Percentiles rank a stretch among this genome's conserved stretches.
Evolutionary conservation across 2,888 invertebrate species (phyloP).

Genomic region (Drosophila algonquin): DNA sequence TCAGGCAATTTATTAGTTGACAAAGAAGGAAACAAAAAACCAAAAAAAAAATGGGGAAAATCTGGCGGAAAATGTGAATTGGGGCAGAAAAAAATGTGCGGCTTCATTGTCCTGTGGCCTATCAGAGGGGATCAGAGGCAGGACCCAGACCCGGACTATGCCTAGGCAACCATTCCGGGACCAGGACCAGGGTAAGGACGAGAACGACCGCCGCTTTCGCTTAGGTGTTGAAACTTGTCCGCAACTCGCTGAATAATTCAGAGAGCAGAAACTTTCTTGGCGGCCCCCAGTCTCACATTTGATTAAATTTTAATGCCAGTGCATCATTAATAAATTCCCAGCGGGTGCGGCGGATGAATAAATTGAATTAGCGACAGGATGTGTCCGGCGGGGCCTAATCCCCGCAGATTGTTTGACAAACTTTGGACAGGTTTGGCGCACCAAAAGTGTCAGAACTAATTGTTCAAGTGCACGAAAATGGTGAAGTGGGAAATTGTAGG

Average conservation of each 20-base stretch:
- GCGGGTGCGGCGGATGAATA: constrained; percentile 44
- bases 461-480: constrained; percentile 40
- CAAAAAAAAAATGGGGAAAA: constrained; percentile 16
- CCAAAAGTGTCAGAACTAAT: constrained; percentile 54
- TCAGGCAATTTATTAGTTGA: constrained; percentile 74
- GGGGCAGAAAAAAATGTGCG: constrained; percentile 46
- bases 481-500: background rate
- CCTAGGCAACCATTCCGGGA: constrained; percentile 26
- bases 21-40: constrained; percentile 37
- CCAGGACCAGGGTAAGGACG: constrained; percentile 2
- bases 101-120: constrained; percentile 35
- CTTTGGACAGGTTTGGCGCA: constrained; percentile 47
- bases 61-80: constrained; percentile 27
- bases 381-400: constrained; percentile 42
- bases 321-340: constrained; percentile 81
- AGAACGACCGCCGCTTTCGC: constrained; percentile 20
- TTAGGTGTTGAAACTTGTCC: constrained; percentile 71
- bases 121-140: constrained; percentile 1
- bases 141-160: background rate
- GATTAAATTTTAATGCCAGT: constrained; percentile 82
- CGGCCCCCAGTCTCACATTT: constrained; percentile 65
- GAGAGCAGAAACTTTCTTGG: constrained; percentile 37
- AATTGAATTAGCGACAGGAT: constrained; percentile 62
- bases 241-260: constrained; percentile 76
- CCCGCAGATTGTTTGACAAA: constrained; percentile 47